Evolutionary conservation across 2,113 vertebrate species (phyloP).

Genomic region (Hepsetus odoe): DNA sequence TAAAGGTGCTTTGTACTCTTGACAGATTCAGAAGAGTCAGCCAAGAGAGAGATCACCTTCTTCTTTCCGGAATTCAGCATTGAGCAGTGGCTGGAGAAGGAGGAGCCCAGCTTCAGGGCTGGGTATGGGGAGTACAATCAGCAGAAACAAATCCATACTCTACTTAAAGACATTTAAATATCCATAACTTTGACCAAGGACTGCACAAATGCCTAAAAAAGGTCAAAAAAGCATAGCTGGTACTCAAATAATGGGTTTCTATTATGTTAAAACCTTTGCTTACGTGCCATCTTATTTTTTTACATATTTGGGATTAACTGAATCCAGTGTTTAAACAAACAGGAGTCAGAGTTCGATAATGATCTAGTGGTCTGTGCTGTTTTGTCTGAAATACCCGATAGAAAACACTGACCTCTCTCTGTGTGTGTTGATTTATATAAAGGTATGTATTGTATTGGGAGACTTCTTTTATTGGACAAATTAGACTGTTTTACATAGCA

Average conservation of each 20-base stretch:
- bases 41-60: slow-evolving; percentile 85
- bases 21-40: slow-evolving; percentile 86
- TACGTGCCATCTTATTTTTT: too few relatives aligned
- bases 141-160: slow-evolving; percentile 70
- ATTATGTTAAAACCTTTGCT: too few relatives aligned
- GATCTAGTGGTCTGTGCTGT: too few relatives aligned
- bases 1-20: slow-evolving; percentile 5
- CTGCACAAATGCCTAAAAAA: not conserved
- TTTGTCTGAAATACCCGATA: too few relatives aligned
- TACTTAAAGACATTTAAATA: slow-evolving; percentile 55
- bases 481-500: not conserved
- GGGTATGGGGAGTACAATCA: slow-evolving; percentile 69
- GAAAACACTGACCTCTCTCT: too few relatives aligned
- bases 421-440: too few relatives aligned
- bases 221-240: not conserved
- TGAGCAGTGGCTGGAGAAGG: slow-evolving; percentile 81
- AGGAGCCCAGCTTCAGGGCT: slow-evolving; percentile 77
- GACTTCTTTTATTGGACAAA: not conserved
- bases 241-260: not conserved
- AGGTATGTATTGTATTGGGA: too few relatives aligned
- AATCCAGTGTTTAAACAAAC: too few relatives aligned
- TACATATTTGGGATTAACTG: too few relatives aligned
- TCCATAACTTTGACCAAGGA: not conserved
- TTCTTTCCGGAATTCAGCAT: slow-evolving; percentile 89
- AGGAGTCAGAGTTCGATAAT: too few relatives aligned